These are phyloP conservation scores for Iselma pallidipennis DNA, from an alignment of 2,888 invertebrate species.

Conservation along the genomic window DNA sequence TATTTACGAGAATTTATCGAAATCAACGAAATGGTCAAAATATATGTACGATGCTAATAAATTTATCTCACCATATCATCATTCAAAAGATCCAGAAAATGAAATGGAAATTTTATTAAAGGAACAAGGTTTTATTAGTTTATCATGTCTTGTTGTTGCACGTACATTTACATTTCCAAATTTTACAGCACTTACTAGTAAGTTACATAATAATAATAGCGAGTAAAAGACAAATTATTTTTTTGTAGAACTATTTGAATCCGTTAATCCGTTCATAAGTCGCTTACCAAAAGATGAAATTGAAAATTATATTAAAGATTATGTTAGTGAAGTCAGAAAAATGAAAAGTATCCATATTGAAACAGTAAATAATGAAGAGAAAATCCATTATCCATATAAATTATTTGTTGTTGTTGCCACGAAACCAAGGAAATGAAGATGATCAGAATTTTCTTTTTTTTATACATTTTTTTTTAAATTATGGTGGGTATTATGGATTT, in stretches of 20 bases:
- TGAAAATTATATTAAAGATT: constrained; percentile 67
- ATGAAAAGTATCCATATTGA: constrained; percentile 30
- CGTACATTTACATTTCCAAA: constrained; percentile 64
- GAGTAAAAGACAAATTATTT: background rate
- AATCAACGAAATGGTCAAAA: constrained; percentile 60
- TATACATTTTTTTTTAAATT: background rate
- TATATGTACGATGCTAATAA: constrained; percentile 69
- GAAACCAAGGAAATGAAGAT: constrained; percentile 44
- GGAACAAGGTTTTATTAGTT: constrained; percentile 64
- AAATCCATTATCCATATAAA: constrained; percentile 58
- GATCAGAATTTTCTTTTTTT: background rate
- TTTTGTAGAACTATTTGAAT: constrained; percentile 65
- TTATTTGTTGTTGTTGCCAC: constrained; percentile 58
- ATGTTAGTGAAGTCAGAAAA: constrained; percentile 55
- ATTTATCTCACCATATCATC: constrained; percentile 72
- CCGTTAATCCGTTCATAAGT: constrained; percentile 71
- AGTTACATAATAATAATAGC: constrained; percentile 36
- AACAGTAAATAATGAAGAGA: constrained; percentile 42
- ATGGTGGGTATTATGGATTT: background rate
- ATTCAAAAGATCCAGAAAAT: constrained; percentile 62
- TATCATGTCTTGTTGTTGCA: constrained; percentile 62
- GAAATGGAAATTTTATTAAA: constrained; percentile 60
- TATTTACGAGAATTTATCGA: constrained; percentile 66
- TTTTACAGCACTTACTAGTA: constrained; percentile 63
- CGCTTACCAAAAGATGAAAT: constrained; percentile 63